phyloP scores from a whole-genome alignment of 2,113 vertebrate species.

The Talpa occidentalis region DNA sequence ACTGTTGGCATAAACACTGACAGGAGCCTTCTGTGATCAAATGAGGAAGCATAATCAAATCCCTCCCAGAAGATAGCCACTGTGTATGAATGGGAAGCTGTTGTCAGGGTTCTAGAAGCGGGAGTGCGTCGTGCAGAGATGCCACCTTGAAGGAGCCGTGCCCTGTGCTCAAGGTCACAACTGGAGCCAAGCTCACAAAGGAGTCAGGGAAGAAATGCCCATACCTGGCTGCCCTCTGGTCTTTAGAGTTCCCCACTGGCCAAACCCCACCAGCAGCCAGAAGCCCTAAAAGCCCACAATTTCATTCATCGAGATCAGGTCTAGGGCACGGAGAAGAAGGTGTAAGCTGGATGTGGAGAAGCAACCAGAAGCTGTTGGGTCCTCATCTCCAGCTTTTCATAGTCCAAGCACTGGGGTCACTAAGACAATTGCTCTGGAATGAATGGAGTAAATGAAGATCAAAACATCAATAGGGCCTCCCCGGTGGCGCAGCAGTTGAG shows the following conservation, averaged over 20 bases:
- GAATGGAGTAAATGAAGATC: background rate
- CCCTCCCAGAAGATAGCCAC: background rate
- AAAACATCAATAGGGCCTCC: too few species aligned
- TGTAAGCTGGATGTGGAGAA: background rate
- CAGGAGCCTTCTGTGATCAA: background rate
- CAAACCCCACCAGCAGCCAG: background rate
- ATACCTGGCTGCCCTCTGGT: background rate
- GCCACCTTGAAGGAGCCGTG: background rate
- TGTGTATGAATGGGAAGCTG: background rate
- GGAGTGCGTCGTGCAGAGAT: background rate
- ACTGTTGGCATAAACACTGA: background rate
- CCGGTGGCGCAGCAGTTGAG: too few species aligned
- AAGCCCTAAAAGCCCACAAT: background rate
- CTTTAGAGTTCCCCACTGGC: background rate
- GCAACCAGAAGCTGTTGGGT: background rate
- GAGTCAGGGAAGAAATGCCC: background rate
- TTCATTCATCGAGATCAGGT: background rate
- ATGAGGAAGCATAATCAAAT: background rate
- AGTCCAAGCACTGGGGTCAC: background rate
- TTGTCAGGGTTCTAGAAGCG: background rate
- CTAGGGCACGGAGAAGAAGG: background rate
- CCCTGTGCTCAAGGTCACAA: background rate
- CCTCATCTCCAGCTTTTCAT: background rate
- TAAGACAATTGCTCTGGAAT: background rate
- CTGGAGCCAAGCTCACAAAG: background rate